Base-by-base conservation (phyloP, 2,113 vertebrate genomes). In the Boleophthalmus pectinirostris region DNA sequence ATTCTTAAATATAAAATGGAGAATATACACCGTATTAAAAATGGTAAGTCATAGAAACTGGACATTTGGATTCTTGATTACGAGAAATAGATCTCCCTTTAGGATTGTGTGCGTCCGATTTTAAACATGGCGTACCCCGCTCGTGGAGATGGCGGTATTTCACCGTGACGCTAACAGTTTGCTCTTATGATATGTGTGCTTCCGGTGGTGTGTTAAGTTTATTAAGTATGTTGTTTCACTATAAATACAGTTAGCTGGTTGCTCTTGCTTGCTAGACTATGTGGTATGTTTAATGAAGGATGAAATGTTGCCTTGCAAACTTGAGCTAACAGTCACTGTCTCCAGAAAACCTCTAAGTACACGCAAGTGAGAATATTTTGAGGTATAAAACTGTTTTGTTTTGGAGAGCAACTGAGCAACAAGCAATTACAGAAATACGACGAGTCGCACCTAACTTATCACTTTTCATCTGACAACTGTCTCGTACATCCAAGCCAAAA, bases 101-200 rank as follows among this genome's bases (percentile, higher is more conserved):
- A 5, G 20, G 54, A 51, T 75, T 81, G 91, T 85, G 91, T 91
- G 88, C 90, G 91, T 18, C 77, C 81, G 91, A 88, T 92, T 91
- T 69, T 66, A 60, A 92, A 92, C 89, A 92, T 92, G 91, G 91
- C 91, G 91, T 90, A 89, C 77, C 74, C 91, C 91, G 90, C 85
- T 90, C 77, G 11, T 18, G 51, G 89, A 87, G 81, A 89, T 89
- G 86, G 88, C 85, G 88, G 79, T 75, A 73, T 73, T 72, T 77
- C 80, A 80, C 16, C 2, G 10, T 38, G 11, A 38, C 10, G 33
- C 61, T 43, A 64, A 35, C 24, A 47, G 47, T 47, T 79, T 63
- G 74, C 68, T 65, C 43, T 20, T 67, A 21, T 12, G 25, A 65
- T 79, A 57, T 23, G 18, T 20, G 2, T 29, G 33, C 16, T 0